These are phyloP conservation scores for Lasioglossum morio DNA, from an alignment of 2,888 invertebrate genomes.

Conservation along the genomic window DNA sequence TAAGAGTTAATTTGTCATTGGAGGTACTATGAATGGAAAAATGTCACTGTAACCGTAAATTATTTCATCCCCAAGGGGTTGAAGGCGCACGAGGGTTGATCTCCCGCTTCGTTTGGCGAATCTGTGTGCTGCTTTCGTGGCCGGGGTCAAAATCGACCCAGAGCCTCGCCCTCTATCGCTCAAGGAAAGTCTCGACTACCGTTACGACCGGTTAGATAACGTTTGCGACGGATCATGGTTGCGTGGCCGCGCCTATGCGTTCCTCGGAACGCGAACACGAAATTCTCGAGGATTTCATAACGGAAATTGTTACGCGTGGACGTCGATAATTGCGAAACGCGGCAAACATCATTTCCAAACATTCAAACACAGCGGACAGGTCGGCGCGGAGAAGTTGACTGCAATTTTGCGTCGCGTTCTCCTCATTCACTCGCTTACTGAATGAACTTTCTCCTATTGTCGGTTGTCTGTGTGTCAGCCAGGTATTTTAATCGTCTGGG, in stretches of 20 bases:
- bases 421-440: slow-evolving; percentile 26
- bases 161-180: neutral
- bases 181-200: neutral
- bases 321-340: slow-evolving; percentile 42
- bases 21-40: no score
- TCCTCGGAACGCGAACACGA: slow-evolving; percentile 37
- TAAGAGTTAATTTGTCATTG: no score
- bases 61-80: no score
- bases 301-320: slow-evolving; percentile 16
- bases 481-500: slow-evolving; percentile 13
- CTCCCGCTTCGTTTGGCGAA: neutral
- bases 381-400: neutral
- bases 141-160: neutral
- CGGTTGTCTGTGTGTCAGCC: slow-evolving; percentile 10
- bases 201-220: slow-evolving; percentile 48
- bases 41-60: no score
- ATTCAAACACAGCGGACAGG: neutral
- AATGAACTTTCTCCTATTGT: slow-evolving; percentile 59
- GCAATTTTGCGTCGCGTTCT: neutral
- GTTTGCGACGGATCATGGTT: slow-evolving; percentile 20
- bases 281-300: slow-evolving; percentile 43
- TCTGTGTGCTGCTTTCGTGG: neutral
- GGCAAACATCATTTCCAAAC: neutral
- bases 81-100: no score
- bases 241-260: slow-evolving; percentile 39